Evolutionary conservation across 2,113 vertebrate genomes (phyloP), one percentile per base, ranked within the genome.

Genomic region (Hyaena hyaena): DNA sequence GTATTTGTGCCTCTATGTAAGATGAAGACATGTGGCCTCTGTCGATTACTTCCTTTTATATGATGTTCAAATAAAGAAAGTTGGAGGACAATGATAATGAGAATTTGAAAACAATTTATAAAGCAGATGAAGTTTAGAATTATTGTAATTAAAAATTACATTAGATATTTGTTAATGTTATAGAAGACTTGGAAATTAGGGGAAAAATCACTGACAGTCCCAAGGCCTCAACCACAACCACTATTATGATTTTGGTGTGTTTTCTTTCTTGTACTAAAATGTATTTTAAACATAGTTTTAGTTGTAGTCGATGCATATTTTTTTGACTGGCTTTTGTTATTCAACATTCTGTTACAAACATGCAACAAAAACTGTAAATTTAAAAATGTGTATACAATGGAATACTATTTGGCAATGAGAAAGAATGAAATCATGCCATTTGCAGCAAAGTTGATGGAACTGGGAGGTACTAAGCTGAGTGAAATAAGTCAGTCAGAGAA

Each of bases 91-190:
- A 39, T 80, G 33, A 80, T 92, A 65, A 94, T 90, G 48, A 68
- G 39, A 90, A 63, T 85, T 92, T 96, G 79, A 66, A 82, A 93
- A 69, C 24, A 87, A 55, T 61, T 82, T 82, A 26, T 66, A 76
- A 96, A 88, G 43, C 28, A 83, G 68, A 48, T 63, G 45, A 28
- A 94, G 50, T 53, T 88, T 95, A n/a, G 26, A 80, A 85, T 90
- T 95, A 50, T 94, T 89, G 39, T 89, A 96, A 92, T 93, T 95
- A 85, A 98, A 84, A 93, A 73, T 96, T 88, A 50, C 4, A n/a
- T 85, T 73, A 82, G 21, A 85, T 48, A 50, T 90, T 33, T 63
- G 65, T 83, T 76, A 26, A 74, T 53, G 83, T 80, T 90, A n/a
- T 80, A 84, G 92, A 88, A 93, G 53, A 48, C 26, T 55, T 95